Percentiles rank a stretch among this genome's conserved stretches.
phyloP scores from a whole-genome alignment of 2,113 vertebrate species.

The Ascaphus truei region DNA sequence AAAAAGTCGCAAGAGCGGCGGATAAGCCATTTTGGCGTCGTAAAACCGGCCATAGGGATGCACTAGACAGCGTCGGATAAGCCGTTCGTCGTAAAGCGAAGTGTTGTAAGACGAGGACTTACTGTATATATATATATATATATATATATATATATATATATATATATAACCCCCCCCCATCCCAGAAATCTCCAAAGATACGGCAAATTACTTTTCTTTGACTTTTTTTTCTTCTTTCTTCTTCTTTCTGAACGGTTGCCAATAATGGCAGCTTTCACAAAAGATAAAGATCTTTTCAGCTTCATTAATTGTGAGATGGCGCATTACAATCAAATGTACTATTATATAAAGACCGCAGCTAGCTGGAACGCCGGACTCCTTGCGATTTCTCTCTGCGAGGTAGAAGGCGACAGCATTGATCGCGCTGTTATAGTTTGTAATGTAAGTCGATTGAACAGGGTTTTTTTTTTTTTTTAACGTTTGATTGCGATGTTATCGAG shows the following conservation, averaged over 20 bases:
- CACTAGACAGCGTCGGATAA: too few species aligned
- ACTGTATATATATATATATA: too few species aligned
- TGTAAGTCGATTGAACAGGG: background rate
- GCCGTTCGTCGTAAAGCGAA: too few species aligned
- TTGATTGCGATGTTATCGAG: background rate
- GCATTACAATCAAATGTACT: slow-evolving; percentile 64
- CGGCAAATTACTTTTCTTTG: slow-evolving; percentile 57
- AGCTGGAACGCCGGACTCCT: background rate
- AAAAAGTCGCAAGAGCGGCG: too few species aligned
- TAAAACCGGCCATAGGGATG: too few species aligned
- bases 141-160: too few species aligned
- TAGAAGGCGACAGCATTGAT: background rate
- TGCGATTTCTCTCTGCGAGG: background rate
- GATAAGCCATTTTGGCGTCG: too few species aligned
- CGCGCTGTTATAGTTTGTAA: background rate
- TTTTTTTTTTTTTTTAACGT: too few species aligned
- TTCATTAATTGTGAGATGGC: slow-evolving; percentile 65
- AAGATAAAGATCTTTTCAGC: slow-evolving; percentile 64
- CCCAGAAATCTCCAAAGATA: slow-evolving; percentile 50
- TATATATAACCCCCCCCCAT: too few species aligned
- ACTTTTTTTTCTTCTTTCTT: slow-evolving; percentile 39
- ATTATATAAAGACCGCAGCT: slow-evolving; percentile 61
- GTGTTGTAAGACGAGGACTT: too few species aligned
- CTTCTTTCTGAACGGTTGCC: slow-evolving; percentile 58
- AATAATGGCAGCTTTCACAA: slow-evolving; percentile 64